Evolutionary conservation across 1,140 invertebrate genomes (phyloP), one percentile per base, ranked within the genome.

Genomic region (Drosophila biarmipes): DNA sequence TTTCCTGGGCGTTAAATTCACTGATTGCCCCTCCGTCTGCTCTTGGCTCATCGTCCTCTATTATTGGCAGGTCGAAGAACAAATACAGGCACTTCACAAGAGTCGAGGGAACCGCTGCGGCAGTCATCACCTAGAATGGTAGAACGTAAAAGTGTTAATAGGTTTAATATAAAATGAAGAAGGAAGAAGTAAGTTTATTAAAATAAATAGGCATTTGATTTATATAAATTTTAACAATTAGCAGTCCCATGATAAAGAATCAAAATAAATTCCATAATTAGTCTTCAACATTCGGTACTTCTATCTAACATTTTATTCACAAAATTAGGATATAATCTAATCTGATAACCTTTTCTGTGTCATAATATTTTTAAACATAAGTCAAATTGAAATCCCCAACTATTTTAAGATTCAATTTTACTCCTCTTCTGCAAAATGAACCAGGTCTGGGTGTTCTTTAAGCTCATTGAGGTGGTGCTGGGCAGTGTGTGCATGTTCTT

Each of bases 81-180:
- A 99, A 93, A 92, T 99, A 99, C 34, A 99, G 93, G 93, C 98
- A 99, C 94, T 99, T 99, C 6, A 99, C 98, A 84, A 99, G 93
- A 31, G 99, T 99, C 61, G 98, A 99, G 37, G 99, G 98, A 71
- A 99, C 96, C 19, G 97, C 96, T 48, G 97, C 97, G 49, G 97
- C 96, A 56, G 98, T 98, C 97, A 99, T 98, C 37, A 98, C 96
- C 96, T 98, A 24, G 5, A 66, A 58, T 17, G 6, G 2, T 34
- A 31, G 4, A 2, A 55, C 43, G 19, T 11, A 14, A 35, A 37
- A 8, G 12, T 45, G 21, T 34, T 11, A 34, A 35, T 31, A n/a
- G 35, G 27, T n/a, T 11, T 24, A 24, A 1, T 4, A 24, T 24
- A 24, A 1, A 24, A 24, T 24, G 3, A 24, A 5, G 24, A 24